A percentile compares a stretch with the other conserved stretches of the same genome.
phyloP scores from a whole-genome alignment of 2,113 vertebrate species.

The Ptyas mucosa region DNA sequence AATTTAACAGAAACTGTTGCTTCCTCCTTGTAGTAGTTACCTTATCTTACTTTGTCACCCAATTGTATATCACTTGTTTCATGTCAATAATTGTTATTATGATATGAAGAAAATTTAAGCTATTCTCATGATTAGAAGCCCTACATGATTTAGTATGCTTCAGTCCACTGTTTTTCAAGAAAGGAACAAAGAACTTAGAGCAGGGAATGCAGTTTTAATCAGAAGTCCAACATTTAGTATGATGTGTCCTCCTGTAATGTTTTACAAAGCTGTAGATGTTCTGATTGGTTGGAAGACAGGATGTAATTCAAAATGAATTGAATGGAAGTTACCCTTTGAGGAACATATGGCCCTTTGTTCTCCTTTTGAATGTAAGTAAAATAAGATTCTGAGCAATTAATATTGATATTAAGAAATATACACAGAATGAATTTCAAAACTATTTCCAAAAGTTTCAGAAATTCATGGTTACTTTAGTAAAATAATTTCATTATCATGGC shows the following conservation, averaged over 20 bases:
- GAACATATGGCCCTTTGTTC: neutral
- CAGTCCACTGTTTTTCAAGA: neutral
- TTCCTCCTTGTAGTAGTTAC: neutral
- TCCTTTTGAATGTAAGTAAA: too few relatives aligned
- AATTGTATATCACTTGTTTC: neutral
- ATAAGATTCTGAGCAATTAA: too few relatives aligned
- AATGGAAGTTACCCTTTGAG: neutral
- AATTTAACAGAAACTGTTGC: neutral
- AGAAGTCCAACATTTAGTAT: neutral
- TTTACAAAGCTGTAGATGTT: neutral
- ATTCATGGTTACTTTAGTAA: conserved; percentile 1
- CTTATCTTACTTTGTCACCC: neutral
- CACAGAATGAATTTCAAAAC: too few relatives aligned
- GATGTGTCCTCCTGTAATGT: neutral
- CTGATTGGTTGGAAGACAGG: neutral
- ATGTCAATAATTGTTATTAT: neutral
- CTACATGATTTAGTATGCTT: neutral
- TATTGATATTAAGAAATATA: too few relatives aligned
- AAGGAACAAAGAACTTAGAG: neutral
- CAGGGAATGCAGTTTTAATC: neutral
- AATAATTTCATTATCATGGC: conserved; percentile 23
- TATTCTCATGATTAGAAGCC: neutral
- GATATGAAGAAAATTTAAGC: neutral
- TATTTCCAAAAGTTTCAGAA: neutral
- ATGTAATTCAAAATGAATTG: neutral